Base-by-base conservation (phyloP, 2,888 invertebrate genomes). In the Formica aserva region DNA sequence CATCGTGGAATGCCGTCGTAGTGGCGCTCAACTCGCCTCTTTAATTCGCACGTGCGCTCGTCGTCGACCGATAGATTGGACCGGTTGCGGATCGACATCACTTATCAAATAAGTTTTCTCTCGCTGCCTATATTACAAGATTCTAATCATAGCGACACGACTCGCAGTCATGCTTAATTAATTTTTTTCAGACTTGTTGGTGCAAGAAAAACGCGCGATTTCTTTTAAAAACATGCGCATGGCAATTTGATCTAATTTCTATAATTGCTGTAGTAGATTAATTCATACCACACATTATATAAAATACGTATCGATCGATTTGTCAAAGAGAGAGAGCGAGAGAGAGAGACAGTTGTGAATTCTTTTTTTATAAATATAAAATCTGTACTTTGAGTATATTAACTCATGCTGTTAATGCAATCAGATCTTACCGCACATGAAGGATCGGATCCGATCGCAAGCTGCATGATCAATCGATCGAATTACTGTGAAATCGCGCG, bases 21-120 rank as follows among this genome's bases (percentile, higher is more conserved):
- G 94, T 94, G 94, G 94, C 94, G 94, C 94, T 94, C 94, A 94
- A 94, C 94, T 93, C 92, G 94, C 92, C 93, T 94, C 92, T 92
- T 94, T 93, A 93, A 93, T 93, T 94, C 93, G 91, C 93, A 92
- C 93, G 92, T 92, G 86, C 88, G 86, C 82, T 57, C 78, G 38
- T 82, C 69, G 48, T 32, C 55, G 22, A 32, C 71, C 52, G 57
- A 77, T 57, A 60, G 69, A 69, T 29, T 22, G 32, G 45, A 78
- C 57, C 69, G 57, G 67, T 67, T 67, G 41, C 45, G 41, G 22
- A 22, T 1, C 57, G 45, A 41, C 67, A 57, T 78, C 67, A 60
- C 78, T 78, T 60, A 69, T 78, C 69, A 38, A 69, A 57, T 78
- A 67, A 67, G 41, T 60, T 78, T 69, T 60, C 78, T 69, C 45